Conservation (phyloP, 2,797 vertebrate genomes). For the Pseudochirops cupreus region DNA sequence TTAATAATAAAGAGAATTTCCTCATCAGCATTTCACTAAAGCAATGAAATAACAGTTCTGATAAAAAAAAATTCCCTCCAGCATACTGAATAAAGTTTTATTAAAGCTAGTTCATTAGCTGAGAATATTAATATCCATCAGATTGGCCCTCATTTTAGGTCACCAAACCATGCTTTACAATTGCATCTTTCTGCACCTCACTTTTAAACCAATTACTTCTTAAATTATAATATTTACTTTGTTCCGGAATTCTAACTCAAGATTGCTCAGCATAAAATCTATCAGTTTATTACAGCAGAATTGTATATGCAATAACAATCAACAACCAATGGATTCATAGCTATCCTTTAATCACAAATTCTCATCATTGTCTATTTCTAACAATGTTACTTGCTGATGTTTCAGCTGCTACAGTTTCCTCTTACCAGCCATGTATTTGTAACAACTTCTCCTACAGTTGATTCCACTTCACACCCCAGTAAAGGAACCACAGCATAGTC, state of each 20-base stretch:
- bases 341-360: not conserved
- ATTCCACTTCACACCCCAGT: conserved; percentile 92
- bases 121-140: conserved; percentile 44
- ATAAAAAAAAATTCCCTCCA: not conserved
- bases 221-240: conserved; percentile 29
- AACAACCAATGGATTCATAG: not conserved
- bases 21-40: not conserved
- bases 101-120: not conserved
- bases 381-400: not conserved
- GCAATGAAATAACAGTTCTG: not conserved
- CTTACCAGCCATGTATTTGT: conserved; percentile 99
- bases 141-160: not conserved
- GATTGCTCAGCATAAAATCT: conserved; percentile 12
- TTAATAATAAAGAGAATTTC: not conserved
- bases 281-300: not conserved
- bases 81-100: not conserved
- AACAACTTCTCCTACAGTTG: conserved; percentile 95
- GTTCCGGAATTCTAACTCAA: conserved; percentile 32
- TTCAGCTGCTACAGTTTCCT: not conserved
- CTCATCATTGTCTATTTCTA: not conserved
- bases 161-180: conserved; percentile 20
- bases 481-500: conserved; percentile 96
- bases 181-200: conserved; percentile 14
- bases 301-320: not conserved
- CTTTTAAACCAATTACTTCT: not conserved